Conservation (phyloP, 2,113 vertebrate species). For the Tachycineta bicolor region DNA sequence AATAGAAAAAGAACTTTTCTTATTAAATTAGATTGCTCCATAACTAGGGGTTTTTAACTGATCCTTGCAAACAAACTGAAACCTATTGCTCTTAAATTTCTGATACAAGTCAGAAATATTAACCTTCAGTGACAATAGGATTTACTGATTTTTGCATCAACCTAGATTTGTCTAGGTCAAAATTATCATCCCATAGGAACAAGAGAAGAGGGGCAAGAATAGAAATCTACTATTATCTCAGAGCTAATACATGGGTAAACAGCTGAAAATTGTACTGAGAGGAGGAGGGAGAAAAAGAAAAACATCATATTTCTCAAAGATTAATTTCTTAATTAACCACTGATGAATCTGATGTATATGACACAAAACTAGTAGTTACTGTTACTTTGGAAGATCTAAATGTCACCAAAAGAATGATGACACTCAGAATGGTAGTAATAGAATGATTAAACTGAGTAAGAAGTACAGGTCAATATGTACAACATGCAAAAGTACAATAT, state of each 20-base stretch:
- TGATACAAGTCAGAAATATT: not conserved
- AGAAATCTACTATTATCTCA: not conserved
- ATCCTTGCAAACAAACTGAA: not conserved
- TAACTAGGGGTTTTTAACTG: not conserved
- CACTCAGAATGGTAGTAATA: not conserved
- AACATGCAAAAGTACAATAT: not conserved
- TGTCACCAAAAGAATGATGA: not conserved
- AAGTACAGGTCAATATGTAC: not conserved
- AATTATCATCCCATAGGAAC: not conserved
- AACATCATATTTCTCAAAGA: not conserved
- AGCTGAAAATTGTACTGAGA: not conserved
- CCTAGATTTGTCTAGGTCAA: not conserved
- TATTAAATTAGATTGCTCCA: not conserved
- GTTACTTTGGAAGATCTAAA: not conserved
- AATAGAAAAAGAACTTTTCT: not conserved
- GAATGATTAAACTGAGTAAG: not conserved
- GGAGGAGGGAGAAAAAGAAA: not conserved
- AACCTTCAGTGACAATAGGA: not conserved
- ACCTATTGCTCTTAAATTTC: not conserved
- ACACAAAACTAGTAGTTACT: not conserved
- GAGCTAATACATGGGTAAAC: not conserved
- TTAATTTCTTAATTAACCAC: not conserved
- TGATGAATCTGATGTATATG: not conserved
- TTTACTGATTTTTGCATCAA: not conserved
- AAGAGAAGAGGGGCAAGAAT: not conserved